Base-by-base conservation (phyloP, 2,797 vertebrate species). In the Leptatherina wallacei region DNA sequence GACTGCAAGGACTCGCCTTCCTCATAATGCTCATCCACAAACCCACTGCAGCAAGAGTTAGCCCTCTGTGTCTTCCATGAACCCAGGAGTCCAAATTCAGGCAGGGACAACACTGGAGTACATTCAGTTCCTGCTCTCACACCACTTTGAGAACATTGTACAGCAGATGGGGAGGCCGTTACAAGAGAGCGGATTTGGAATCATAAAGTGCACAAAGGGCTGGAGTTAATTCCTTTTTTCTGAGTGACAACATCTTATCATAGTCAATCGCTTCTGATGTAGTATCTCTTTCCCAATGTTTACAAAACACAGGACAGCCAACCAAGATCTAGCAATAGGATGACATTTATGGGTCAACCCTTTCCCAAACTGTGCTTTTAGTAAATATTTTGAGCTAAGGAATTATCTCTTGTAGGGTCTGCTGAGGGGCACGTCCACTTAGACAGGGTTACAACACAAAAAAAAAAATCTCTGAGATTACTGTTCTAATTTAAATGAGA, bases 81-180 rank as follows among this genome's bases (percentile, higher is more conserved):
- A 62, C 60, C 59, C 24, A 14, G 57, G 69, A 56, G 69, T 63
- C 14, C 36, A 49, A 22, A 9, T 42, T 73, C 62, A 75, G 36
- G 52, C 61, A 4, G 30, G 38, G 16, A 73, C 66, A 65, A 65
- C 64, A 78, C 51, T 32, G n/a, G 61, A 59, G 65, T 60, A 71
- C 73, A 73, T 67, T 85, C 65, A 74, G 74, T 74, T 59, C 24
- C 69, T 51, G 35, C 56, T 1, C 56, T 63, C 59, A 22, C 32
- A 16, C 22, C 49, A 55, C 75, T 77, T 67, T 67, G 57, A 66
- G 75, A 66, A 51, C 63, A 65, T 38, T n/a, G 61, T 6, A 16
- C 30, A 62, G 78, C 92, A 92, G 88, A 92, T 89, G 91, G 91
- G 71, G 51, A 74, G 57, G 83, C 79, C 64, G 80, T 92, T 90